A percentile compares a stretch with the other conserved stretches of the same genome.
Conservation (phyloP, 2,888 invertebrate species). For the Poecilobothrus nobilitatus region DNA sequence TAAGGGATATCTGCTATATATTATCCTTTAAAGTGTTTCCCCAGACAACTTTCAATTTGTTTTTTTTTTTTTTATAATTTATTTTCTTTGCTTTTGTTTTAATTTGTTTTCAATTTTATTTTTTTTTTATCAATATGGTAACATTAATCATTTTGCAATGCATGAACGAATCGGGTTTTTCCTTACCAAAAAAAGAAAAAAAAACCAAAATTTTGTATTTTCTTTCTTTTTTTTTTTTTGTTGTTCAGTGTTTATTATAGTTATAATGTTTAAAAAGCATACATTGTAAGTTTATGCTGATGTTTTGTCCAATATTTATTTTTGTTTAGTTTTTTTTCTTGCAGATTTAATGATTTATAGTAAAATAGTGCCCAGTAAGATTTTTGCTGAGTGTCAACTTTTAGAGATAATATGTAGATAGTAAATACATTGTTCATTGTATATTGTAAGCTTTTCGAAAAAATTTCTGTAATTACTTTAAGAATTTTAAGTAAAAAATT, state of each 20-base stretch:
- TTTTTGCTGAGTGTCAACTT: too few species aligned
- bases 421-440: too few species aligned
- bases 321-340: neutral
- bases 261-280: neutral
- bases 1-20: neutral
- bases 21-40: slow-evolving; percentile 4
- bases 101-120: neutral
- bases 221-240: neutral
- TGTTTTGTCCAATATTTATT: neutral
- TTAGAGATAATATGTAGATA: too few species aligned
- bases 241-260: neutral
- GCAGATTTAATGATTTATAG: too few species aligned
- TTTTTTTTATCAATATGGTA: neutral
- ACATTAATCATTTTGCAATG: slow-evolving; percentile 1
- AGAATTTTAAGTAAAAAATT: too few species aligned
- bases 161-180: neutral
- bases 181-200: neutral
- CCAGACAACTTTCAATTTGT: slow-evolving; percentile 1
- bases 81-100: neutral
- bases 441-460: too few species aligned
- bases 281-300: neutral
- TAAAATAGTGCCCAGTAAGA: too few species aligned
- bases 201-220: neutral
- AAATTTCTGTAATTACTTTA: too few species aligned
- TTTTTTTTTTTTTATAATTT: neutral